phyloP scores from a whole-genome alignment of 2,113 vertebrate species.

The Bos indicus region DNA sequence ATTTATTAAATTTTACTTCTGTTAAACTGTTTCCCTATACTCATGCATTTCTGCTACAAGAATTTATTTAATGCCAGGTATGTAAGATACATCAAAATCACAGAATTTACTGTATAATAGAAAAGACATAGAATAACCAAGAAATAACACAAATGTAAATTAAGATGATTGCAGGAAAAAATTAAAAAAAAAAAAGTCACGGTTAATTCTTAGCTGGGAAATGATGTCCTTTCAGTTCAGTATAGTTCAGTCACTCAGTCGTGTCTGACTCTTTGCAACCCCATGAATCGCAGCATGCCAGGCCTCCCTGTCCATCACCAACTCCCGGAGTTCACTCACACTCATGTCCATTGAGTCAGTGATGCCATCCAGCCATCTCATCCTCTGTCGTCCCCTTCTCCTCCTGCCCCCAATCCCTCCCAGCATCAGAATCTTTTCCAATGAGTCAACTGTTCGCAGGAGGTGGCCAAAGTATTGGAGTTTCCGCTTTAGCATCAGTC shows the following conservation, averaged over 20 bases:
- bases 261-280: too few relatives aligned
- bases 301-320: too few relatives aligned
- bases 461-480: too few relatives aligned
- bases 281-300: too few relatives aligned
- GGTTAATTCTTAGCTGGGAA: background rate
- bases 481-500: too few relatives aligned
- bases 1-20: background rate
- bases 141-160: background rate
- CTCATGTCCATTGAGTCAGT: accelerated
- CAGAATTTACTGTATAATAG: background rate
- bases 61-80: background rate
- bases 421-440: too few relatives aligned
- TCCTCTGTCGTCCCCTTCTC: too few relatives aligned
- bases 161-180: background rate
- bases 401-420: too few relatives aligned
- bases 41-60: background rate
- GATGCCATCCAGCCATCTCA: too few relatives aligned
- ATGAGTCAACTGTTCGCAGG: too few relatives aligned
- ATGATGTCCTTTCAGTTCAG: background rate
- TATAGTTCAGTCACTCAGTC: too few relatives aligned
- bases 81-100: background rate
- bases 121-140: background rate
- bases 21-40: background rate
- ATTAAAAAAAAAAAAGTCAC: background rate
- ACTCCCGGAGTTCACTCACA: too few relatives aligned